phyloP scores from a whole-genome alignment of 1,140 invertebrate species.

The Aleiodes sp. region DNA sequence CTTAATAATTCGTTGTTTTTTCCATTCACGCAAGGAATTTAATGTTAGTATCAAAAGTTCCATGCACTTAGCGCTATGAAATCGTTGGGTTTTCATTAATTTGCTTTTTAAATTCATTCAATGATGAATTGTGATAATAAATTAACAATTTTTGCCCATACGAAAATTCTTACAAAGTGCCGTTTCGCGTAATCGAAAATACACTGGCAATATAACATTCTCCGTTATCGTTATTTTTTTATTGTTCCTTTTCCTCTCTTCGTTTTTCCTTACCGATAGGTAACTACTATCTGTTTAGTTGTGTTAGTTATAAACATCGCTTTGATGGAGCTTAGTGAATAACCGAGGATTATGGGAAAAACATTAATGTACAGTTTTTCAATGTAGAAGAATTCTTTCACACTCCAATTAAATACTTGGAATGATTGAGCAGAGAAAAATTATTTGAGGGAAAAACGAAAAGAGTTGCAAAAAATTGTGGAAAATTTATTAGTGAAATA shows the following conservation, averaged over 20 bases:
- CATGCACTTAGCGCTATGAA: not conserved
- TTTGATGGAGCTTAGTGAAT: not conserved
- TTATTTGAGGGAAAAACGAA: not conserved
- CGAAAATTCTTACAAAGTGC: conserved; percentile 3
- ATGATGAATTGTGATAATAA: conserved; percentile 20
- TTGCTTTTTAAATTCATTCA: too few species aligned
- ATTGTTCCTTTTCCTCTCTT: not conserved
- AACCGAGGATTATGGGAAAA: not conserved
- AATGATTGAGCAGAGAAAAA: not conserved
- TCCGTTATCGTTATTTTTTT: conserved; percentile 7
- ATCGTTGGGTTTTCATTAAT: too few species aligned
- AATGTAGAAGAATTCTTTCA: not conserved
- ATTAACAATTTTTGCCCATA: not conserved
- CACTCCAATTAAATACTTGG: not conserved
- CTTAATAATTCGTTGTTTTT: conserved; percentile 2
- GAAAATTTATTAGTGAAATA: not conserved
- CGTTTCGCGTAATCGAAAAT: not conserved
- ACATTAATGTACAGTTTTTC: not conserved
- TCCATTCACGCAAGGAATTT: not conserved
- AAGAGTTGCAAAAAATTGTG: not conserved
- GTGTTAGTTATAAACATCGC: not conserved
- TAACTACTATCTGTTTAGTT: not conserved
- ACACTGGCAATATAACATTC: not conserved
- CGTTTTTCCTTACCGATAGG: not conserved
- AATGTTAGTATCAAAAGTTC: not conserved